These are phyloP conservation scores for Saccostrea cuccullata DNA, from an alignment of 1,140 invertebrate genomes.

Conservation along the genomic window DNA sequence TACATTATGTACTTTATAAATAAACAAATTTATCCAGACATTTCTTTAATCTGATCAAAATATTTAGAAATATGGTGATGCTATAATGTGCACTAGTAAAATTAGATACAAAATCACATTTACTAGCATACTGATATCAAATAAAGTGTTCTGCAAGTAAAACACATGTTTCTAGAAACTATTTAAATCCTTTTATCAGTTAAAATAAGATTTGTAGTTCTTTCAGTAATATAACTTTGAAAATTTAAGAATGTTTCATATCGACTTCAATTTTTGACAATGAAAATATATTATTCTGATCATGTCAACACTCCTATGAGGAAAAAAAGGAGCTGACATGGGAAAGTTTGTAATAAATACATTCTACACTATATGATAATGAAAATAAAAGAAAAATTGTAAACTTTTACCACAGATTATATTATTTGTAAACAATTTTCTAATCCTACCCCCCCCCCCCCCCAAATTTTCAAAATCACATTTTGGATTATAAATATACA, in stretches of 20 bases:
- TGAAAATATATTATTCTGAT: not conserved
- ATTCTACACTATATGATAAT: not conserved
- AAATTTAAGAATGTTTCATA: not conserved
- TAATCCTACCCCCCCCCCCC: constrained; percentile 23
- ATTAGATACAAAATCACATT: not conserved
- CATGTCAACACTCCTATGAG: not conserved
- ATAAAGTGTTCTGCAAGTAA: not conserved
- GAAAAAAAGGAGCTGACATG: not conserved
- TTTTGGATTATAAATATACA: not conserved
- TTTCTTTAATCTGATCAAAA: constrained; percentile 24
- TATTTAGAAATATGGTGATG: not conserved
- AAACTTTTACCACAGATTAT: constrained; percentile 7
- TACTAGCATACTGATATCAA: not conserved
- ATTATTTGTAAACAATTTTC: not conserved
- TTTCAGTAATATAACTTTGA: not conserved
- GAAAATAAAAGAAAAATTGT: not conserved
- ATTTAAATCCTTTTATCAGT: not conserved
- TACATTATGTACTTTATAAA: not conserved
- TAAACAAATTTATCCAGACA: constrained; percentile 13
- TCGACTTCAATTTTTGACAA: not conserved
- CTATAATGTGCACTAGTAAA: not conserved
- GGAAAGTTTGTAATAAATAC: not conserved
- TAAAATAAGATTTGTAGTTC: not conserved
- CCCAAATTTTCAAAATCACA: not conserved
- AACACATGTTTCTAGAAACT: not conserved